Conservation (phyloP, 2,113 vertebrate species). For the Mormyrus iriodes region DNA sequence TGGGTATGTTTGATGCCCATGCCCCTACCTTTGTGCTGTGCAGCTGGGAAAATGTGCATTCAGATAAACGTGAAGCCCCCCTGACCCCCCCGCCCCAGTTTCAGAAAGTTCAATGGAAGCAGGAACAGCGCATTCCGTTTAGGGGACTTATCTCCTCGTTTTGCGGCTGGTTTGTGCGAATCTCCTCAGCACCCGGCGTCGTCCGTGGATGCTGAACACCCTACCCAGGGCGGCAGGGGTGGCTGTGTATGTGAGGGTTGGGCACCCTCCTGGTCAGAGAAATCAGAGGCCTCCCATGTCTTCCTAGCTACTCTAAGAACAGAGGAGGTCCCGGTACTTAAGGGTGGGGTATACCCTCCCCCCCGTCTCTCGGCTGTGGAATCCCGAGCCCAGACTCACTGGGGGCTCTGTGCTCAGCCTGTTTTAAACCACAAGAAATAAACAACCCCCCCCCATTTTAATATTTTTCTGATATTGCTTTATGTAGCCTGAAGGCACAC, state of each 20-base stretch:
- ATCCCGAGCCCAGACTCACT: slow-evolving; percentile 23
- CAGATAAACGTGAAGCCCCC: neutral
- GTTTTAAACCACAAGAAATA: slow-evolving; percentile 23
- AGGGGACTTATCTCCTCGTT: slow-evolving; percentile 1
- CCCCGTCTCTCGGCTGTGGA: no score
- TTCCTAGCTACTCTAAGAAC: neutral
- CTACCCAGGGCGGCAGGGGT: neutral
- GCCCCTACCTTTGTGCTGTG: slow-evolving; percentile 39
- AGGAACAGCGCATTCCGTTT: slow-evolving; percentile 27
- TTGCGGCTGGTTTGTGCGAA: slow-evolving; percentile 46
- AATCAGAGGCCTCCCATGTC: neutral
- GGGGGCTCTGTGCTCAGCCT: slow-evolving; percentile 19
- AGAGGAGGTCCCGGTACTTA: neutral
- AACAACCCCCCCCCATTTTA: slow-evolving; percentile 42
- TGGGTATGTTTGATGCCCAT: slow-evolving; percentile 27
- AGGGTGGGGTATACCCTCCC: neutral
- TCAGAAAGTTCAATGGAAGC: neutral
- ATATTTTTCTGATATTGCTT: slow-evolving; percentile 52
- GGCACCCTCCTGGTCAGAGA: neutral
- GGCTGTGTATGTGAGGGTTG: neutral
- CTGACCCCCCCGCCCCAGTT: neutral
- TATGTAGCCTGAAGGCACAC: slow-evolving; percentile 57
- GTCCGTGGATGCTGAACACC: slow-evolving; percentile 46
- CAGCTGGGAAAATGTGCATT: neutral
- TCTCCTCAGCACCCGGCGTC: slow-evolving; percentile 50